Conservation (phyloP, 2,113 vertebrate genomes). For the Macaca fascicularis region T2T-MFA8v1.1 NC_088377.1:105787001-105787500, state of each 20-base stretch:
- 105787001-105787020: neutral
- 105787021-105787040: neutral
- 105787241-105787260: neutral
- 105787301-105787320: neutral
- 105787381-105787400: neutral
- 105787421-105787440: neutral
- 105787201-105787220: neutral
- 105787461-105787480: fast-evolving
- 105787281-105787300: neutral
- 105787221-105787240: neutral
- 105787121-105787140: neutral
- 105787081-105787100: neutral
- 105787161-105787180: neutral
- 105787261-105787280: neutral
- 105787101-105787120: neutral
- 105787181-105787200: neutral
- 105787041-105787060: neutral
- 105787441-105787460: neutral
- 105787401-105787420: neutral
- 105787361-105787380: neutral
- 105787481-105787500: neutral
- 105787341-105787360: neutral
- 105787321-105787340: neutral
- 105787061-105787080: neutral
- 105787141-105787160: neutral